A percentile compares a stretch with the other conserved stretches of the same genome.
These are phyloP conservation scores for Leptinotarsa lineolata DNA, from an alignment of 1,140 invertebrate genomes.

Conservation along the genomic window DNA sequence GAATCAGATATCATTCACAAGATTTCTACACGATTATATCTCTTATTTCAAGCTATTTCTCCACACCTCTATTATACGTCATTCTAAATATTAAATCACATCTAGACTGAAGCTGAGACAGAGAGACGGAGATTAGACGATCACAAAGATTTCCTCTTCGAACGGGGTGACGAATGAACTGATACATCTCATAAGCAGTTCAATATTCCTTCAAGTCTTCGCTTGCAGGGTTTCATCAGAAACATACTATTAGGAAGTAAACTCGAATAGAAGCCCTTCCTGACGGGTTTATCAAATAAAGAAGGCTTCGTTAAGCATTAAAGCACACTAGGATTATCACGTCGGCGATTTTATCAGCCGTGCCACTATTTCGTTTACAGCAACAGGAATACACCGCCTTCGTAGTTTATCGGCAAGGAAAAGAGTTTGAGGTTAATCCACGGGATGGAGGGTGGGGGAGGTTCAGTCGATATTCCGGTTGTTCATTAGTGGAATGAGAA, in stretches of 20 bases:
- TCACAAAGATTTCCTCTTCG: too few relatives aligned
- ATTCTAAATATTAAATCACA: too few relatives aligned
- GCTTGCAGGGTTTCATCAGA: background rate
- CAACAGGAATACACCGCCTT: background rate
- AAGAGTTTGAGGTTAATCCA: background rate
- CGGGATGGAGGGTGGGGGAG: background rate
- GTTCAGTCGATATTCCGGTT: too few relatives aligned
- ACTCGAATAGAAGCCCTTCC: background rate
- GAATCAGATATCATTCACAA: too few relatives aligned
- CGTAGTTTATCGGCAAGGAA: background rate
- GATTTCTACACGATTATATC: too few relatives aligned
- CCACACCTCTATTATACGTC: too few relatives aligned
- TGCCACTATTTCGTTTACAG: background rate
- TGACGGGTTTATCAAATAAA: conserved; percentile 3
- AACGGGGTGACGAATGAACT: too few relatives aligned
- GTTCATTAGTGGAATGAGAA: too few relatives aligned
- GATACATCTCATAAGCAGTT: background rate
- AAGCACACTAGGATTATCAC: conserved; percentile 8
- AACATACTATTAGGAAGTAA: background rate
- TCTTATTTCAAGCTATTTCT: too few relatives aligned
- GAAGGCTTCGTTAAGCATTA: conserved; percentile 8
- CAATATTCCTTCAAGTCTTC: background rate
- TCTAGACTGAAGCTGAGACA: too few relatives aligned
- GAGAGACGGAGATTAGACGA: too few relatives aligned
- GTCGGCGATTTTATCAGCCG: conserved; percentile 2